Evolutionary conservation across 2,888 invertebrate genomes (phyloP), one percentile per base, ranked within the genome.

Genomic region (Coelinius sp.): DNA sequence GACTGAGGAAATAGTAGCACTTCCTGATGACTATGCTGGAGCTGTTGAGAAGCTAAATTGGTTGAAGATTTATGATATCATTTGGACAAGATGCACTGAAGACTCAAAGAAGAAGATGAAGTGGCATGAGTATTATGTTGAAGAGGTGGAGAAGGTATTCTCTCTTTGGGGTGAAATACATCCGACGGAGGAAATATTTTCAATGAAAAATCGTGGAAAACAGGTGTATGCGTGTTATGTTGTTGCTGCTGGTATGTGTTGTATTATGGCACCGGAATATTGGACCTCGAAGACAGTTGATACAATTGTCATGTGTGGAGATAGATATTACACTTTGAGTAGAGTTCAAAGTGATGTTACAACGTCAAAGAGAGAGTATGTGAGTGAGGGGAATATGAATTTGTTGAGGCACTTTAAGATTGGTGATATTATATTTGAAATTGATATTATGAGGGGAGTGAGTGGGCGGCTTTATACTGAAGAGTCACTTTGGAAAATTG

Each of bases 101-200:
- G 24, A 2, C 0, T 0, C 5, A 1, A 22, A 12, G 1, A 38
- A 25, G 0, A 83, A 82, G 35, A 66, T 79, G 49, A 78, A 79
- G 0, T 93, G 92, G 92, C 92, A 92, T 79, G 89, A 92, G 66
- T 94, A 91, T 90, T 91, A 93, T 74, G 90, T 93, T 1, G 93
- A 94, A 82, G 92, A 92, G 76, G 90, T 91, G 1, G 90, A 91
- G 1, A 92, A 92, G 74, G 85, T 94, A 0, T 94, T 89, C 88
- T 93, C 94, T 0, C 85, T 94, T 0, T 91, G 92, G 90, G 93
- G 93, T 0, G 90, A 90, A 35, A 80, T 93, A 14, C 92, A 93
- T 86, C 92, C 93, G 2, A 85, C 89, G 66, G 91, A 92, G 38
- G 79, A 84, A 0, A 89, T 89, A 75, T 94, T 94, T 82, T 86